Evolutionary conservation across 2,797 vertebrate species (phyloP).

Genomic region (Pseudopleuronectes americanus): DNA sequence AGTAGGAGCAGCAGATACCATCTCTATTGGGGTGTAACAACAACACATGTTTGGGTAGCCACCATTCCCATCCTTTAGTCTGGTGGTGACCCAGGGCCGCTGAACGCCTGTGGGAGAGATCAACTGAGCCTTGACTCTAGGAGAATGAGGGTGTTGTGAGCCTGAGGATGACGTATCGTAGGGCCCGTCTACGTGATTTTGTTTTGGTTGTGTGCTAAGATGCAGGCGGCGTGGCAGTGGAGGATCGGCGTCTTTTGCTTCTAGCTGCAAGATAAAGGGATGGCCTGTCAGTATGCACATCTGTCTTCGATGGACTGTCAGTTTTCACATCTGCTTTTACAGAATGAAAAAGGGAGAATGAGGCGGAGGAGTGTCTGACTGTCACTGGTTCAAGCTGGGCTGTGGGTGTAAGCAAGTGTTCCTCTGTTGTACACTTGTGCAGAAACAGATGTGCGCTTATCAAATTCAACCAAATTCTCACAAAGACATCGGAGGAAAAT

Average conservation of each 20-base stretch:
- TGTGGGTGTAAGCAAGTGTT: slow-evolving; percentile 48
- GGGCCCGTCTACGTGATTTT: slow-evolving; percentile 58
- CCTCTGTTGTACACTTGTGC: slow-evolving; percentile 49
- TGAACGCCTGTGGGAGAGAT: slow-evolving; percentile 48
- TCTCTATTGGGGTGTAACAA: slow-evolving; percentile 60
- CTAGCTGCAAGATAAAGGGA: slow-evolving; percentile 63
- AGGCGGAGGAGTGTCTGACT: slow-evolving; percentile 23
- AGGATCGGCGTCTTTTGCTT: slow-evolving; percentile 32
- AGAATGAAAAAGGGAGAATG: slow-evolving; percentile 39
- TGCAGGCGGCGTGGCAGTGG: slow-evolving; percentile 58
- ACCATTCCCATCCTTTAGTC: slow-evolving; percentile 56
- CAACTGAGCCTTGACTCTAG: slow-evolving; percentile 42
- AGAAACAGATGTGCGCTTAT: slow-evolving; percentile 67
- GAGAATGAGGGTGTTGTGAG: slow-evolving; percentile 58
- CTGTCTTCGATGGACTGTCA: slow-evolving; percentile 46
- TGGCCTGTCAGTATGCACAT: slow-evolving; percentile 58
- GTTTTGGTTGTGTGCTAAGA: slow-evolving; percentile 56
- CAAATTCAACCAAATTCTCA: slow-evolving; percentile 41
- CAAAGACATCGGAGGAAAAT: slow-evolving; percentile 27
- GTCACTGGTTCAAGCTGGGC: slow-evolving; percentile 52
- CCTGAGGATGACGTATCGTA: slow-evolving; percentile 66
- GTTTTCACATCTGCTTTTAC: slow-evolving; percentile 68
- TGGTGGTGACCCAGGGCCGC: slow-evolving; percentile 58
- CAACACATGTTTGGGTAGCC: slow-evolving; percentile 58
- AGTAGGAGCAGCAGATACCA: slow-evolving; percentile 55